Evolutionary conservation across 64 coral and sea anemone genomes (phyloP), one percentile per base, ranked within the genome.

Genomic region (Stylophora pistillata): DNA sequence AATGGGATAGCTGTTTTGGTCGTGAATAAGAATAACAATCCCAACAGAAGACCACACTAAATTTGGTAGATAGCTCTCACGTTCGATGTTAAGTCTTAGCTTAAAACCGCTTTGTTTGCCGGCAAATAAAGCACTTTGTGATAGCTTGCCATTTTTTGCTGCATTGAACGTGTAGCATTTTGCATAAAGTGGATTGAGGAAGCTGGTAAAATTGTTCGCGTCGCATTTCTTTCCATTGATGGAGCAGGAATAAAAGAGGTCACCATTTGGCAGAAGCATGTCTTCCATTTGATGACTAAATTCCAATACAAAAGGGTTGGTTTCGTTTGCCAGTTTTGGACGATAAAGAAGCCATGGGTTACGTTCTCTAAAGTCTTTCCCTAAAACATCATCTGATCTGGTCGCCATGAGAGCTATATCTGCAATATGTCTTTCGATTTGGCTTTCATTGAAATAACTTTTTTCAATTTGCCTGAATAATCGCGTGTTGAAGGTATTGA

Each of bases 101-200:
- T 57, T 71, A 14, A 87, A 31, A 20, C 85, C 85, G 29, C 27
- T 56, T n/a, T 72, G 20, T 29, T 58, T 15, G 28, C 85, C 85
- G 21, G 69, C 55, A 3, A 74, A 17, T 1, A 23, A 29, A 11
- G 15, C 70, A 25, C 55, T 4, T 56, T 21, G 10, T 2, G 4
- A 9, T 4, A 47, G 28, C 3, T 27, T 23, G 52, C 20, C 47
- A 53, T 53, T 47, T 25, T 77, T 23, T 28, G 23, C 52, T 30
- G 85, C 55, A 16, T 74, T 72, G 55, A 87, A 87, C 4, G 85
- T 87, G 55, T 55, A 87, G 17, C 85, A 66, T n/a, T 66, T 21
- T 66, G 20, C 63, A 23, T n/a, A 66, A 20, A 66, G 21, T 21
- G 30, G 0, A 27, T 41, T 71, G 2, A 15, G 25, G 13, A 5